Base-by-base conservation (phyloP, 2,113 vertebrate genomes). In the Muscicapa adusta region DNA sequence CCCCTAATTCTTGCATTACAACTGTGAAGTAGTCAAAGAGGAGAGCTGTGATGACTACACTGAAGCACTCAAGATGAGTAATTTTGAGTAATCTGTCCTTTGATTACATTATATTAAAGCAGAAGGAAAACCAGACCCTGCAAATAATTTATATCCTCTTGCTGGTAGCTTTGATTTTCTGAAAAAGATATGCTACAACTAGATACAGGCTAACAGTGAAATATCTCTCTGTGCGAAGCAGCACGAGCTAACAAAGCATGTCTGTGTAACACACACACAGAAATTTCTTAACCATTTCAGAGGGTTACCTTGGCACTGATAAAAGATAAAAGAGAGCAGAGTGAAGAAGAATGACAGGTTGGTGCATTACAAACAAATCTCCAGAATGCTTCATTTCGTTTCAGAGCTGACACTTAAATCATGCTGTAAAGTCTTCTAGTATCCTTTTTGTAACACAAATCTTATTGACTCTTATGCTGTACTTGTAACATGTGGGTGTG, bases 11-110 rank as follows among this genome's bases (percentile, higher is more conserved):
- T 91, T 76, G 38, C 47, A 58, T 88, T 95, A 91, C 33, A 71
- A 94, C 9, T 51, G 33, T 72, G 47, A 78, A 94, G 78, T 63
- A 91, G 47, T 91, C 88, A 91, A 79, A 92, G 36, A 77, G 50
- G 60, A 88, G 60, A 48, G 56, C 56, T 80, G 43, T 62, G 65
- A 92, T 89, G 79, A 86, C 79, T 91, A 84, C 43, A 23, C 28
- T 60, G 72, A 83, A 77, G 85, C 51, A 58, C 67, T 94, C 33
- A 79, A 76, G 92, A 93, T 83, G 72, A 92, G 94, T 70, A 91
- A 95, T 95, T 93, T 78, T 95, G 81, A 95, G 70, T 79, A 93
- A 95, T 94, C 74, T 95, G 67, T 51, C 51, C 34, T 94, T 94
- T 93, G 85, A 93, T 96, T 96, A 67, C 22, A 77, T 48, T 54